Evolutionary conservation across 2,888 invertebrate species (phyloP).

Genomic region (Gari tellinella): DNA sequence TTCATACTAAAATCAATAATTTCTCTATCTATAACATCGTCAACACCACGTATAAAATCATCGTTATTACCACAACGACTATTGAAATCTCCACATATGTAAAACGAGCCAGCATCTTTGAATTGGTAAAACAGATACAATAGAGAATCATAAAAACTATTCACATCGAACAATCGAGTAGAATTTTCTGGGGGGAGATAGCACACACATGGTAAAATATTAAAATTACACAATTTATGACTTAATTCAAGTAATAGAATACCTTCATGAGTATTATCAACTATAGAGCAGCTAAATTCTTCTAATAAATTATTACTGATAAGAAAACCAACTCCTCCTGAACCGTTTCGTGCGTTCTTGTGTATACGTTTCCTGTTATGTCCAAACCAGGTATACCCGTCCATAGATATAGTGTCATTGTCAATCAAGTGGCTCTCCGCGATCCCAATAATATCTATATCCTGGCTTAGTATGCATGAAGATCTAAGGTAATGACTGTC

Average conservation of each 20-base stretch:
- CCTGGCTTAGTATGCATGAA: neutral
- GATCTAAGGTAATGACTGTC: neutral
- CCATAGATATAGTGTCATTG: no score
- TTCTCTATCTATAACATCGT: conserved; percentile 21
- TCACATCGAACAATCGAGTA: conserved; percentile 15
- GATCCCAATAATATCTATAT: conserved; percentile 34
- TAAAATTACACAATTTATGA: neutral
- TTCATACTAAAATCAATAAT: conserved; percentile 40
- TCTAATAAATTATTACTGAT: no score
- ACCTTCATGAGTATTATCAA: no score
- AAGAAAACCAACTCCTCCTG: no score
- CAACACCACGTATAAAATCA: conserved; percentile 47
- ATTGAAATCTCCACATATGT: conserved; percentile 43
- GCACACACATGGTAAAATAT: conserved; percentile 17
- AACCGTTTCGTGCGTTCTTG: no score
- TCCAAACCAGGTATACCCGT: no score
- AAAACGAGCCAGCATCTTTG: conserved; percentile 16
- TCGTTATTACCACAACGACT: conserved; percentile 29
- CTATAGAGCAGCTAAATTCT: no score
- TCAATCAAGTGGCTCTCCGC: conserved; percentile 28
- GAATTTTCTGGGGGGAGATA: conserved; percentile 22
- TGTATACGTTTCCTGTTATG: no score
- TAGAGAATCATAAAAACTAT: conserved; percentile 24
- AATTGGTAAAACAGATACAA: conserved; percentile 6
- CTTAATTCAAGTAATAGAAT: no score